Evolutionary conservation across 2,888 invertebrate species (phyloP).

Genomic region (Didymodactylos carnosus): DNA sequence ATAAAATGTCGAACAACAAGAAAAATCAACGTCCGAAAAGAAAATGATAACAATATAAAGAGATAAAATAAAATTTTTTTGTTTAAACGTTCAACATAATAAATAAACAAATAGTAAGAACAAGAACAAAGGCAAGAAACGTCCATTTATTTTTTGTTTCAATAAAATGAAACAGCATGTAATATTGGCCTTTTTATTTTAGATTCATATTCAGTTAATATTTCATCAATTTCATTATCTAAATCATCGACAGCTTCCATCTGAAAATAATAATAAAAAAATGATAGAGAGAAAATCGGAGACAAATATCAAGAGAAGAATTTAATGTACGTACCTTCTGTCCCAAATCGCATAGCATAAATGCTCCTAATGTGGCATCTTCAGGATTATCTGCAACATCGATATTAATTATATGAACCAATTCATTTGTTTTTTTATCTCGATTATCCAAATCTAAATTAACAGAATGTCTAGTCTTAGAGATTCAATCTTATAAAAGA

Average conservation of each 20-base stretch:
- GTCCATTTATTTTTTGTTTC: no score
- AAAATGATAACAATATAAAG: no score
- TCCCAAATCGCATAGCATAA: constrained; percentile 84
- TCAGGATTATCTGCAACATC: constrained; percentile 99
- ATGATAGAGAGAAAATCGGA: constrained; percentile 15
- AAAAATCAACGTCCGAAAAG: no score
- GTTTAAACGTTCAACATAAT: no score
- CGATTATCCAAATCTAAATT: constrained; percentile 38
- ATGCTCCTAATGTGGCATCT: constrained; percentile 93
- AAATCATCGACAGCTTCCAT: constrained; percentile 70
- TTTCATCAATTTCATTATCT: constrained; percentile 90
- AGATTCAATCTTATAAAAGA: no score
- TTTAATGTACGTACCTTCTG: constrained; percentile 45
- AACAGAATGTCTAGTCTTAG: no score
- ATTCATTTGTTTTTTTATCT: constrained; percentile 41
- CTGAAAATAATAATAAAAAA: constrained; percentile 36
- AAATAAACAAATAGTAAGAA: no score
- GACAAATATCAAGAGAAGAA: background rate
- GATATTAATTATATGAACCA: constrained; percentile 87
- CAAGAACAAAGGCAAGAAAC: no score
- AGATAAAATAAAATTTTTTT: no score
- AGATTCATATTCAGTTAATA: constrained; percentile 76
- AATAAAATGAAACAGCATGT: constrained; percentile 84
- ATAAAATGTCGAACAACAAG: no score
- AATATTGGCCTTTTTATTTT: constrained; percentile 58